These are phyloP conservation scores for Aporrectodea caliginosa DNA, from an alignment of 1,140 invertebrate genomes.

Conservation along the genomic window DNA sequence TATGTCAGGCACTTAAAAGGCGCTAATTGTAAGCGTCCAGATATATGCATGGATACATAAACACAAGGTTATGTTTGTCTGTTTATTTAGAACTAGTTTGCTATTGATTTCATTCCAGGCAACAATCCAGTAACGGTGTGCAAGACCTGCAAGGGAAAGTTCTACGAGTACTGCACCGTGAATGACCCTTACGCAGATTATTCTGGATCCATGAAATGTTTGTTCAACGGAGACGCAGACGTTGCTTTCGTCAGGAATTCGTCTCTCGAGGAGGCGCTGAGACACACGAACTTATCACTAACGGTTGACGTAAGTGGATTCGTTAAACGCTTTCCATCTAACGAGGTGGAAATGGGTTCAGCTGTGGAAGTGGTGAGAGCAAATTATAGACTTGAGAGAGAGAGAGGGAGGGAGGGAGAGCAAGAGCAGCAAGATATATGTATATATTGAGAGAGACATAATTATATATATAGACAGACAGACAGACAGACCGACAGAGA, in stretches of 20 bases:
- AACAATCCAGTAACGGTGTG: slow-evolving; percentile 78
- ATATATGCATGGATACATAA: no score
- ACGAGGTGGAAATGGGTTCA: neutral
- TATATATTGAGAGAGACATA: no score
- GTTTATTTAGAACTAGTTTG: no score
- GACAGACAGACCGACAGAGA: no score
- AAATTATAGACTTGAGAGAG: neutral
- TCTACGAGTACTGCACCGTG: slow-evolving; percentile 68
- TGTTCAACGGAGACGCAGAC: slow-evolving; percentile 72
- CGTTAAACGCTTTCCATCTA: neutral
- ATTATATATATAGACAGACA: no score
- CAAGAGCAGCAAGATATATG: no score
- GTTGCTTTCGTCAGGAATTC: slow-evolving; percentile 80
- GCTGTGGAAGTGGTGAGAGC: neutral
- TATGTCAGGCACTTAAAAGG: neutral
- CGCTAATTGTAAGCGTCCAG: no score
- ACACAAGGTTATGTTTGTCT: no score
- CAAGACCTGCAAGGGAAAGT: slow-evolving; percentile 70
- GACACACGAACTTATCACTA: slow-evolving; percentile 12
- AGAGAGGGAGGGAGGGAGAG: neutral
- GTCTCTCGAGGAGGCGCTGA: slow-evolving; percentile 18
- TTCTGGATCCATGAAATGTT: slow-evolving; percentile 74
- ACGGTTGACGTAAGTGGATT: slow-evolving; percentile 13
- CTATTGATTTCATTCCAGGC: no score
- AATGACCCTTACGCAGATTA: slow-evolving; percentile 87